These are phyloP conservation scores for Metacarcinus magister DNA, from an alignment of 2,888 invertebrate genomes.

Conservation along the genomic window DNA sequence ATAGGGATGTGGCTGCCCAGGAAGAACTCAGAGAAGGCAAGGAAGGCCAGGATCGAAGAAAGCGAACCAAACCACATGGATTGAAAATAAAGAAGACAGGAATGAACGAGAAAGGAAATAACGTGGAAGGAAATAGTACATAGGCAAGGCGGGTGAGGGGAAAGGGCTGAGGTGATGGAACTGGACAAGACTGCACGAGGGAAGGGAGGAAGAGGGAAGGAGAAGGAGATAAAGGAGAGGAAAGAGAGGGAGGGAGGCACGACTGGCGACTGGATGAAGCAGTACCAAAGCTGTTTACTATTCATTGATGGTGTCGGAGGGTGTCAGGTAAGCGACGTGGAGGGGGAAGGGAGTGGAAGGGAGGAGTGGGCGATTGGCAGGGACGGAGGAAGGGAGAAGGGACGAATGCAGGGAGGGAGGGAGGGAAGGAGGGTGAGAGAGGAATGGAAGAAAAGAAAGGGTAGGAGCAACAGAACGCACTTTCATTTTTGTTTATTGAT, in stretches of 20 bases:
- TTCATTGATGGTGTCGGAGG: constrained; percentile 19
- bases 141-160: not conserved
- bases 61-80: not conserved
- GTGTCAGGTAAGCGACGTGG: constrained; percentile 16
- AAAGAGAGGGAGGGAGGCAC: not conserved
- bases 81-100: no score
- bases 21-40: not conserved
- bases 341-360: not conserved
- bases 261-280: not conserved
- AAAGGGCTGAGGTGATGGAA: not conserved
- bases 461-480: not conserved
- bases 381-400: not conserved
- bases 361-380: not conserved
- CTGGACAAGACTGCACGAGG: not conserved
- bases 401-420: not conserved
- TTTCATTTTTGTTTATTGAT: not conserved
- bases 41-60: not conserved
- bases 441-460: not conserved
- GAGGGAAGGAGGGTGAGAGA: not conserved
- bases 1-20: not conserved
- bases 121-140: not conserved
- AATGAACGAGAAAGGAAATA: no score
- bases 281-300: constrained; percentile 27
- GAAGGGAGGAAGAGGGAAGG: not conserved
- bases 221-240: not conserved